A percentile compares a stretch with the other conserved stretches of the same genome.
phyloP scores from a whole-genome alignment of 1,140 invertebrate species.

The Sweltsa coloradensis region DNA sequence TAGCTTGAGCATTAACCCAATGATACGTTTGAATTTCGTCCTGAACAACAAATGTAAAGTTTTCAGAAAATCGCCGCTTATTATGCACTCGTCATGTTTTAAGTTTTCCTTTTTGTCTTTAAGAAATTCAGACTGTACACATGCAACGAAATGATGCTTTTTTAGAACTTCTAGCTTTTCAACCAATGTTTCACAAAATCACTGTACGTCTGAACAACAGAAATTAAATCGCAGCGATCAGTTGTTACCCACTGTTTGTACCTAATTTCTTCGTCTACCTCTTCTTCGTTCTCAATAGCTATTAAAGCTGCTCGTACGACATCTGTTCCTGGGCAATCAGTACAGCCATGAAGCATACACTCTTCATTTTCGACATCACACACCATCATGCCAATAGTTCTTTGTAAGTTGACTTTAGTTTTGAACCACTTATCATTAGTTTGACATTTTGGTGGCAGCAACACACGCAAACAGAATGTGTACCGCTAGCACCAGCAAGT shows the following conservation, averaged over 20 bases:
- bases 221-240: constrained; percentile 11
- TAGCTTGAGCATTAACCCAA: constrained; percentile 19
- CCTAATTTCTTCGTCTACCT: constrained; percentile 7
- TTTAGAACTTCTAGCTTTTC: constrained; percentile 6
- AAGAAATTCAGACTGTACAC: constrained; percentile 2
- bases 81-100: constrained; percentile 6
- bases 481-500: constrained; percentile 16
- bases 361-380: constrained; percentile 3
- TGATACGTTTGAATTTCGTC: constrained; percentile 20
- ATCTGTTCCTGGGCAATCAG: background rate
- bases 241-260: constrained; percentile 13
- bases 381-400: constrained; percentile 5
- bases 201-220: constrained; percentile 7
- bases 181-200: constrained; percentile 9
- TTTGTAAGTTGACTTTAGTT: constrained; percentile 5
- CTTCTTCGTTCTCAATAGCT: background rate
- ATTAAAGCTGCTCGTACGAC: background rate
- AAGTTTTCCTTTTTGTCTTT: constrained; percentile 14
- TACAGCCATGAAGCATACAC: background rate
- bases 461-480: constrained; percentile 19
- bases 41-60: constrained; percentile 19
- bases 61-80: constrained; percentile 19
- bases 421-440: constrained; percentile 15
- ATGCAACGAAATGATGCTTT: constrained; percentile 13
- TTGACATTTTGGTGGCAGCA: constrained; percentile 19